phyloP scores from a whole-genome alignment of 2,888 invertebrate species.

The Anoncus sp. region DNA sequence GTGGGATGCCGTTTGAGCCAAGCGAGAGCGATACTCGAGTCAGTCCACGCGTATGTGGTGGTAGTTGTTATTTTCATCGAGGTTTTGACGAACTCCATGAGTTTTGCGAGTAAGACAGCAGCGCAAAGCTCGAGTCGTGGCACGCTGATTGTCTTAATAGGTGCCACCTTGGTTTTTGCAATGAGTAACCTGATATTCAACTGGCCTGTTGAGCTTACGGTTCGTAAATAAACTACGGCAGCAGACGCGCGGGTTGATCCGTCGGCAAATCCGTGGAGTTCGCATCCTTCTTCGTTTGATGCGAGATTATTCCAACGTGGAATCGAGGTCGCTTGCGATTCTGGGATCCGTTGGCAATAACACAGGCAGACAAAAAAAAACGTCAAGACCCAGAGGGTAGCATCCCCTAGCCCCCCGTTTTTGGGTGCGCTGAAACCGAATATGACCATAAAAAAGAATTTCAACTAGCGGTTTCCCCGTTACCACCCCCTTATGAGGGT shows the following conservation, averaged over 20 bases:
- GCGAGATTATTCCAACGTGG: constrained; percentile 15
- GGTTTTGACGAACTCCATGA: not conserved
- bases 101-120: too few relatives aligned
- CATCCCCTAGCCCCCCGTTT: too few relatives aligned
- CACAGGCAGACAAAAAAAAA: too few relatives aligned
- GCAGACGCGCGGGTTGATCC: not conserved
- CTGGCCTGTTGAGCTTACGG: not conserved
- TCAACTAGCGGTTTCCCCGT: too few relatives aligned
- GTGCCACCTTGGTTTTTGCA: not conserved
- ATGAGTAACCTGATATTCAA: not conserved
- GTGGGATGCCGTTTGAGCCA: constrained; percentile 58
- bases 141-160: too few relatives aligned
- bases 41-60: not conserved
- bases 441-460: too few relatives aligned
- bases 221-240: constrained; percentile 10
- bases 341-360: not conserved
- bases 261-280: constrained; percentile 24
- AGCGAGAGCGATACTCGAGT: constrained; percentile 50
- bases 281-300: not conserved
- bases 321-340: not conserved
- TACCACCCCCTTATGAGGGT: too few relatives aligned
- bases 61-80: not conserved
- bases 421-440: too few relatives aligned
- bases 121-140: too few relatives aligned
- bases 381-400: too few relatives aligned